Conservation (phyloP, 2,888 invertebrate genomes). For the Ophion ellenae region DNA sequence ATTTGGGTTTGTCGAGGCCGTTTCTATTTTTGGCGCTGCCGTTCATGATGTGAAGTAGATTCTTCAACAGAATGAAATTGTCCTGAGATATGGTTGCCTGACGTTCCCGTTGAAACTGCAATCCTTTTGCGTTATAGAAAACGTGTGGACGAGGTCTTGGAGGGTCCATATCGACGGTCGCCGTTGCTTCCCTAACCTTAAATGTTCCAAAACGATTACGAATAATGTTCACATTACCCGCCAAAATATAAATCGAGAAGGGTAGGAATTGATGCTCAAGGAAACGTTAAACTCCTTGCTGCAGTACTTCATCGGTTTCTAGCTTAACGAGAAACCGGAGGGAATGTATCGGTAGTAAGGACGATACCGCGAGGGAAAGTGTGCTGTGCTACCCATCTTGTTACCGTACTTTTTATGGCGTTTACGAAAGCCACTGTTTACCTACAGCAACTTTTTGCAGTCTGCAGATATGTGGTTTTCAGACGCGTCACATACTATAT, state of each 20-base stretch:
- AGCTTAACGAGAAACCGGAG: not conserved
- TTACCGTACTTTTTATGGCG: too few relatives aligned
- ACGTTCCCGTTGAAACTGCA: conserved; percentile 79
- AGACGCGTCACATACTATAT: too few relatives aligned
- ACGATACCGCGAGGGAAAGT: too few relatives aligned
- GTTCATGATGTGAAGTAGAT: conserved; percentile 79
- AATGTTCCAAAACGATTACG: conserved; percentile 3
- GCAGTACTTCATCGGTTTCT: not conserved
- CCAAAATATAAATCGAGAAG: not conserved
- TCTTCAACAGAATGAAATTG: conserved; percentile 80
- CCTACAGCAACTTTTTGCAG: too few relatives aligned
- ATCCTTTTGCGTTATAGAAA: conserved; percentile 76
- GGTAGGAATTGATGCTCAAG: not conserved
- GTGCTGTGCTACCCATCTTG: too few relatives aligned
- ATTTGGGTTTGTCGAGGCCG: conserved; percentile 72
- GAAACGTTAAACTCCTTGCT: not conserved
- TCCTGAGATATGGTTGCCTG: conserved; percentile 78
- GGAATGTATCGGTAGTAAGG: too few relatives aligned
- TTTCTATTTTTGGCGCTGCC: conserved; percentile 70
- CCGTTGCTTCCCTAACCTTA: conserved; percentile 77
- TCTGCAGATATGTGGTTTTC: too few relatives aligned
- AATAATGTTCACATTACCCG: not conserved
- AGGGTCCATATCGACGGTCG: conserved; percentile 78
- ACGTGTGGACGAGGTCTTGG: conserved; percentile 79
- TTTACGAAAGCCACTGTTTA: too few relatives aligned